These are phyloP conservation scores for Ditylenchus weischeri DNA, from an alignment of 2,888 invertebrate species.

Conservation along the genomic window DNA sequence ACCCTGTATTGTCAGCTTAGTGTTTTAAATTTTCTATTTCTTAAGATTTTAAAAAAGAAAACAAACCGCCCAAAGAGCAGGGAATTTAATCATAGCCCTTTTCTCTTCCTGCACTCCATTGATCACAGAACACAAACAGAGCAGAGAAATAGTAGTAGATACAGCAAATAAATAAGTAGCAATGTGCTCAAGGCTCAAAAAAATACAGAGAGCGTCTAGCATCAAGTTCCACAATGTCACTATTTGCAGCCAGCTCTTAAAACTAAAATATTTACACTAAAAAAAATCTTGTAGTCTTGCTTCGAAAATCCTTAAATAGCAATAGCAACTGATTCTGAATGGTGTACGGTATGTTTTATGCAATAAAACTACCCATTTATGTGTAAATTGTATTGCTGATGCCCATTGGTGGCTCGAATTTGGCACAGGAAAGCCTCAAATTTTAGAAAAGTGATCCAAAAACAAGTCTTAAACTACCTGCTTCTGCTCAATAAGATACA, in stretches of 20 bases:
- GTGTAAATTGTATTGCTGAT: too few relatives aligned
- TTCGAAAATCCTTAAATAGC: too few relatives aligned
- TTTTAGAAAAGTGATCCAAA: too few relatives aligned
- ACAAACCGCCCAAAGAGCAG: slow-evolving; percentile 9
- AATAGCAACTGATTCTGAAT: too few relatives aligned
- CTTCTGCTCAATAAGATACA: too few relatives aligned
- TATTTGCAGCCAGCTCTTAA: slow-evolving; percentile 18
- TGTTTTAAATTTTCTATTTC: too few relatives aligned
- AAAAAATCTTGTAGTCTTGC: slow-evolving; percentile 7
- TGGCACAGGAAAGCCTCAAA: too few relatives aligned
- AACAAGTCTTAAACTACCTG: too few relatives aligned
- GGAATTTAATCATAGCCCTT: background rate
- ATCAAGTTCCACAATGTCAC: slow-evolving; percentile 13
- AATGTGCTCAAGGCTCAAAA: slow-evolving; percentile 3
- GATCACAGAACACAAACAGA: slow-evolving; percentile 24
- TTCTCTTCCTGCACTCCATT: slow-evolving; percentile 21
- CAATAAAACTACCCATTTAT: too few relatives aligned
- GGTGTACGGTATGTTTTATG: too few relatives aligned
- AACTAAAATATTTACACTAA: slow-evolving; percentile 3
- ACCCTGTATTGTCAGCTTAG: too few relatives aligned
- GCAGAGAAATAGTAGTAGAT: slow-evolving; percentile 13
- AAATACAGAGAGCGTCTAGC: slow-evolving; percentile 16
- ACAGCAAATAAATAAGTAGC: slow-evolving; percentile 12
- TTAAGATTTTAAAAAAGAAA: background rate
- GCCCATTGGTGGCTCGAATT: too few relatives aligned